phyloP scores from a whole-genome alignment of 2,888 invertebrate genomes.

The Drosophila mercatorum region DNA sequence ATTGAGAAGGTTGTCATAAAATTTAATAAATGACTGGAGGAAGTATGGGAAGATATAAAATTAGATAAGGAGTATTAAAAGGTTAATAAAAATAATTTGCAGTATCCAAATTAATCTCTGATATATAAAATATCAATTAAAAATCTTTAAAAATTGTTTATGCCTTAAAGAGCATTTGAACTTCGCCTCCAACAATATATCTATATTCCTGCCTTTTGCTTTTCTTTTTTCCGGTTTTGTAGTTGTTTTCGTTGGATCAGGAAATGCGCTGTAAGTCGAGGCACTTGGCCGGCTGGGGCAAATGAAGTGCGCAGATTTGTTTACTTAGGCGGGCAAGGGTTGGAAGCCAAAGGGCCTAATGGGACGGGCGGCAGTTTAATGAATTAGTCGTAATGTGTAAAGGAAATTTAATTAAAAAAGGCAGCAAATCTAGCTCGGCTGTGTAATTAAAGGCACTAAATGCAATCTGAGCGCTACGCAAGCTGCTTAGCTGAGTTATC shows the following conservation, averaged over 20 bases:
- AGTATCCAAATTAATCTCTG: no score
- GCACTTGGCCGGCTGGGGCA: slow-evolving; percentile 43
- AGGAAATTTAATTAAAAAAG: slow-evolving; percentile 54
- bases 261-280: slow-evolving; percentile 63
- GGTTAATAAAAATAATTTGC: neutral
- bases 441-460: slow-evolving; percentile 40
- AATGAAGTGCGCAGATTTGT: slow-evolving; percentile 77
- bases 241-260: slow-evolving; percentile 51
- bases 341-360: slow-evolving; percentile 32
- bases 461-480: slow-evolving; percentile 1
- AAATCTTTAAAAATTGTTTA: neutral
- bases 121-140: neutral
- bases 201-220: neutral
- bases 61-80: neutral
- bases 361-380: slow-evolving; percentile 20
- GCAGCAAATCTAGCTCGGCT: slow-evolving; percentile 2
- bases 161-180: neutral
- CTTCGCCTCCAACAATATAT: neutral
- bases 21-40: neutral
- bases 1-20: neutral
- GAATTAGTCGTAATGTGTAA: slow-evolving; percentile 45
- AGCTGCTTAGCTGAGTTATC: slow-evolving; percentile 13
- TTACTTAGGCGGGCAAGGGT: slow-evolving; percentile 59
- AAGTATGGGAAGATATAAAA: neutral
- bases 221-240: slow-evolving; percentile 8